Evolutionary conservation across 2,113 vertebrate genomes (phyloP), one percentile per base, ranked within the genome.

Genomic region (Phalacrocorax brasilianus): DNA sequence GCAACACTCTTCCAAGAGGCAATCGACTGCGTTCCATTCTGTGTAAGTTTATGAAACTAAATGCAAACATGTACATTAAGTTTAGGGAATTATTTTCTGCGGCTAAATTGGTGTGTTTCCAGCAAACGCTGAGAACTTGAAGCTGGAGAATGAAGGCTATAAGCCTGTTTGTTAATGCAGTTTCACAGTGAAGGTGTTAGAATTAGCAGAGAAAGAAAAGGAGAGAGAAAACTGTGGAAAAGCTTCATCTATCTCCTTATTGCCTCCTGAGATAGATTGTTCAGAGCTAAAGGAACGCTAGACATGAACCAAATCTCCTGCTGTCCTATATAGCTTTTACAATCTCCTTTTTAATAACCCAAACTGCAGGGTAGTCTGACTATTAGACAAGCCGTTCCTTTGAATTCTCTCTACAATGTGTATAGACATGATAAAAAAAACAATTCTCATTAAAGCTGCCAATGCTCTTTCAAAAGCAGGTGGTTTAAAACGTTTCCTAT

Each of bases 211-310:
- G 88, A 95, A 88, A 96, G 88, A 91, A 85, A 85, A 47, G 53
- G 50, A 89, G 93, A 87, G 62, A 81, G 95, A 93, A 96, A 95
- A 97, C 89, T 92, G 87, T 47, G 2, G 92, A 95, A 97, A 97
- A 96, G 91, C 96, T 96, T 95, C 94, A 88, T 96, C 97, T 97
- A 96, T 97, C 96, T 98, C 82, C 97, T 98, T 97, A 97, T 91
- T 97, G 94, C 97, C 88, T 94, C 96, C 91, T 81, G 91, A 97
- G 96, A 93, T 95, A 95, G 91, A 97, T 93, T 97, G 96, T 97
- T 97, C 82, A 93, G 95, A 96, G 94, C 96, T 96, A 91, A 97
- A 95, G 93, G 96, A 98, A 95, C 91, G 90, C 89, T 88, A 96
- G 93, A 89, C 89, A 40, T 89, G 92, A 97, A 96, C 73, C 90